These are phyloP conservation scores for Pangasius sanitwongsei DNA, from an alignment of 2,797 vertebrate genomes.

Conservation along the genomic window DNA sequence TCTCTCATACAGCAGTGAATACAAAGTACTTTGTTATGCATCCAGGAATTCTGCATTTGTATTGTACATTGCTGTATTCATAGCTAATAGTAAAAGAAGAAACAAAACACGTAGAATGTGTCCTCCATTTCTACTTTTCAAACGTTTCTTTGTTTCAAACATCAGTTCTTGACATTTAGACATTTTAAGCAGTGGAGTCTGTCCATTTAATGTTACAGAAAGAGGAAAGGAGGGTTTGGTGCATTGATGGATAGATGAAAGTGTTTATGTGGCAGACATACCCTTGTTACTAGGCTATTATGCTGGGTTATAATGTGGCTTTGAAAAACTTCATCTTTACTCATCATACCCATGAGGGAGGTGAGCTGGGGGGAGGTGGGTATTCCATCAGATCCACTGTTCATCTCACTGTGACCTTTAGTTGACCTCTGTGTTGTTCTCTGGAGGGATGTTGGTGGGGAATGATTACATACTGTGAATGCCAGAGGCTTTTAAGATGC, in stretches of 20 bases:
- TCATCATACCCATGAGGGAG: not conserved
- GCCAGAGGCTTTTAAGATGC: slow-evolving; percentile 18
- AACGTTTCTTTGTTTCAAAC: no score
- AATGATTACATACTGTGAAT: slow-evolving; percentile 12
- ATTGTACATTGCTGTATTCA: not conserved
- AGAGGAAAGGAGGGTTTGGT: not conserved
- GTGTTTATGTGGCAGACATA: not conserved
- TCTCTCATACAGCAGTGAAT: not conserved
- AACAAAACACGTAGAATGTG: not conserved
- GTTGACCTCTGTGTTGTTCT: slow-evolving; percentile 25
- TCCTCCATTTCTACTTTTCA: not conserved
- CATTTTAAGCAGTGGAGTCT: not conserved
- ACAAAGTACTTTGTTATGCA: not conserved
- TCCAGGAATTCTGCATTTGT: not conserved
- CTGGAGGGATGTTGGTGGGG: not conserved
- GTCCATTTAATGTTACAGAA: not conserved
- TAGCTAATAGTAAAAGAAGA: not conserved
- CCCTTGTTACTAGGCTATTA: not conserved
- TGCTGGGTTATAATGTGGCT: not conserved
- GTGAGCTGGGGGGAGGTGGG: not conserved
- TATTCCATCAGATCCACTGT: not conserved
- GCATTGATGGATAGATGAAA: not conserved
- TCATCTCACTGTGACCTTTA: not conserved
- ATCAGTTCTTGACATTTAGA: not conserved
- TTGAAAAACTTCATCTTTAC: not conserved